Base-by-base conservation (phyloP, 2,113 vertebrate genomes). In the Burhinus oedicnemus region DNA sequence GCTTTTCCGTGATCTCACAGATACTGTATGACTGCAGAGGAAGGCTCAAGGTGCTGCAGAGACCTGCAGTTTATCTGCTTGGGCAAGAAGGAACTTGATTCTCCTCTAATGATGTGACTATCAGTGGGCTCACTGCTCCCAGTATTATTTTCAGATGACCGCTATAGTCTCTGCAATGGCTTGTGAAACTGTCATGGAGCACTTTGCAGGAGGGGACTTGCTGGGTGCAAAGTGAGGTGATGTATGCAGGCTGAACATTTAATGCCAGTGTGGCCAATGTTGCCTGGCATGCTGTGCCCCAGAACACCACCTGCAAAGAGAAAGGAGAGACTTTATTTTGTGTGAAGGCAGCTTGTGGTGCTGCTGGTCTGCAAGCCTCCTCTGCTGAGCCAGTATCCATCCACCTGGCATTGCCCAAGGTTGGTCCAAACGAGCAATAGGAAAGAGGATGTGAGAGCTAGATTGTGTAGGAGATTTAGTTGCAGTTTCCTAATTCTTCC, bases 341-440 rank as follows among this genome's bases (percentile, higher is more conserved):
- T 58, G n/a, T 83, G 57, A 66, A 75, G 47, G 44, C n/a, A 55
- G 30, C 47, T 51, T 62, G 54, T 71, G 65, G 19, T 76, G 52
- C 45, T 89, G 38, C n/a, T 95, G 83, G 47, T 79, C 71, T 93
- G 52, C 47, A 83, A 72, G 5, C 17, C 7, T 60, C n/a, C 34
- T 88, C 17, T 18, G 5, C 32, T 60, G 54, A 76, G 69, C 81
- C 64, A 34, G n/a, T 44, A 20, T 95, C 45, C 16, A 29, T 71
- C 55, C 6, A 64, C 30, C 16, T 7, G 1, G 15, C 34, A 36
- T 76, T 0, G 0, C 57, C 21, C 0, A 0, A 64, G 45, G 8
- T 40, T 4, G 2, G n/a, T 89, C 70, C 47, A 60, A 58, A 60
- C 29, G 0, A 1, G 32, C 40, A 69, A 65, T 15, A 72, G 40